Base-by-base conservation (phyloP, 2,888 invertebrate genomes). In the Phasia obesa region DNA sequence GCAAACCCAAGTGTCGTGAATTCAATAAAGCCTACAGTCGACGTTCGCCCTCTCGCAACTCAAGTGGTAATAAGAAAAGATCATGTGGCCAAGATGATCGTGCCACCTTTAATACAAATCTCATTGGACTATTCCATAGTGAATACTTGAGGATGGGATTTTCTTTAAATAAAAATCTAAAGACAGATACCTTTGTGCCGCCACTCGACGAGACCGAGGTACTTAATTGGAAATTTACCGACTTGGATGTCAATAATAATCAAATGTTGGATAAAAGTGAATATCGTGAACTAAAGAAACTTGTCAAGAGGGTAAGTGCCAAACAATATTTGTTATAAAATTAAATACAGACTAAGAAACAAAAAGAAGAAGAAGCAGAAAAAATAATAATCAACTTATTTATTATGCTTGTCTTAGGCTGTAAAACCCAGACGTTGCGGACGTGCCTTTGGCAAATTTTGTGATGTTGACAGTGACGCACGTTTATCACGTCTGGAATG, bases 371-470 rank as follows among this genome's bases (percentile, higher is more conserved):
- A 57, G 6, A 51, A 1, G 11, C 35, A 38, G 9, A 21, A 64
- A 47, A 62, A 31, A 44, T 44, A 35, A 62, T 62, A 55, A 55
- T 27, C 19, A 64, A 73, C 44, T 86, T 65, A 79, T 82, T 84
- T 84, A 75, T 74, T 71, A 71, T 73, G 73, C 67, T 67, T 42
- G 60, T 73, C 74, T 78, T 83, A 93, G 94, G 95, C 96, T 82
- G 96, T 98, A 70, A 96, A 96, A 88, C 98, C 98, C 47, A 95
- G 95, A 90, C 94, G 96, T 67, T 98, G 98, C 92, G 97, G 98
- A 59, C 95, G 96, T 88, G 95, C 95, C 47, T 98, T 98, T 93
- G 95, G 96, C 21, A 94, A 95, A 86, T 95, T 95, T 87, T 98
- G 98, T 92, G 98, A 98, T 91, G 93, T 94, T 70, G 94, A 98